phyloP scores from a whole-genome alignment of 2,113 vertebrate species.

The Oncorhynchus tshawytscha region DNA sequence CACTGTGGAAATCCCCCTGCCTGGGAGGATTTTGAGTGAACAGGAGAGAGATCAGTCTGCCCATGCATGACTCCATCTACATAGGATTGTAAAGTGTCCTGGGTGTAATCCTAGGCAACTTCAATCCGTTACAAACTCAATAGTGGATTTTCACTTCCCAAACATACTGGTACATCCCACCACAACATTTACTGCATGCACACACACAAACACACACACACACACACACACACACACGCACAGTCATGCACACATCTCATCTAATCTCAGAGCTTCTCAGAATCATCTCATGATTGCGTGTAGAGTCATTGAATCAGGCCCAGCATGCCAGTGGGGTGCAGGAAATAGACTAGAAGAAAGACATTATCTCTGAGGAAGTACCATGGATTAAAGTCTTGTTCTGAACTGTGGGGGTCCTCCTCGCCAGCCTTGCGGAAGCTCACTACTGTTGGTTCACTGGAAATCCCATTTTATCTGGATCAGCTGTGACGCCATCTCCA shows the following conservation, averaged over 20 bases:
- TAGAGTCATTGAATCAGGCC: background rate
- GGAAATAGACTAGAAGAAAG: background rate
- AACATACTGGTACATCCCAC: no score
- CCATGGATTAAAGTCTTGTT: slow-evolving; percentile 1
- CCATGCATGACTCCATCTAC: background rate
- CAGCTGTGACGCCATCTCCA: background rate
- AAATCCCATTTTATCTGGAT: background rate
- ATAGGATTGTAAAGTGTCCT: background rate
- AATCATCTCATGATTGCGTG: background rate
- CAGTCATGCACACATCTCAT: background rate
- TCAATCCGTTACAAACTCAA: background rate
- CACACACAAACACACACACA: background rate
- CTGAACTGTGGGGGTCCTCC: slow-evolving; percentile 1
- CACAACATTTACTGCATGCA: background rate
- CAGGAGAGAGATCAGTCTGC: background rate
- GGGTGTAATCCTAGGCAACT: background rate
- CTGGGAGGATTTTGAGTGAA: background rate
- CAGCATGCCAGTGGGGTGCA: background rate
- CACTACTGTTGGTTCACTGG: background rate
- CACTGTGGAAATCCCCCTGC: background rate
- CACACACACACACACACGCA: background rate
- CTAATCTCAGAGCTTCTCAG: background rate
- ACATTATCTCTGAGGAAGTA: slow-evolving; percentile 3
- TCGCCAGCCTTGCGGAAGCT: background rate
- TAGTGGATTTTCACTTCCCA: background rate